Base-by-base conservation (phyloP, 2,888 invertebrate species). In the Aquatica leii region DNA sequence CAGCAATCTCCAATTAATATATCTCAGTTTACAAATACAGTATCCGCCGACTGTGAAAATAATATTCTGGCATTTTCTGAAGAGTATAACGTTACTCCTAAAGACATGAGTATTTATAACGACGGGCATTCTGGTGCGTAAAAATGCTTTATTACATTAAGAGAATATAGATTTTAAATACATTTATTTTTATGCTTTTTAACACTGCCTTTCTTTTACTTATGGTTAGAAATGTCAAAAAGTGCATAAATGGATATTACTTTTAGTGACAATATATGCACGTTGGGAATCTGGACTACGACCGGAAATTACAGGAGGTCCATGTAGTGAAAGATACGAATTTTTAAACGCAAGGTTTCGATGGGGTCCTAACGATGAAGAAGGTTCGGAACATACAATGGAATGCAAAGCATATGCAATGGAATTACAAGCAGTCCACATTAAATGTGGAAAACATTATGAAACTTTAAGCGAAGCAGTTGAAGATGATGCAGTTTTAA, bases 381-480 rank as follows among this genome's bases (percentile, higher is more conserved):
- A 86, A 69, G 88, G 88, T 20, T 86, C 87, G 8, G 87, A 88
- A 71, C 88, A 88, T 67, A 83, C 85, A 49, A 72, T 88, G 0
- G 83, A 87, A 68, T 79, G 81, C 55, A 76, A 77, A 46, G 82
- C 84, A 66, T 87, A 80, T 71, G 84, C 87, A 0, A 79, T 88
- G 79, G 88, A 88, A 76, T 70, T 88, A 68, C 88, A 88, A 76
- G 83, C 84, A 34, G 74, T 82, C 31, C 83, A 82, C 61, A 69
- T 78, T 48, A 79, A 77, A 63, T 71, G 66, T 17, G 75, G 77
- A 18, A 59, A 35, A 12, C 37, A 21, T 6, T 72, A 76, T 40
- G 48, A 69, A 8, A 72, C 74, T 59, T 69, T 78, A 21, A 74
- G 74, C 6, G 62, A 68, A 37, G 75, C 76, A 0, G 70, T 62